Conservation (phyloP, 2,797 vertebrate genomes). For the Myripristis murdjan region DNA sequence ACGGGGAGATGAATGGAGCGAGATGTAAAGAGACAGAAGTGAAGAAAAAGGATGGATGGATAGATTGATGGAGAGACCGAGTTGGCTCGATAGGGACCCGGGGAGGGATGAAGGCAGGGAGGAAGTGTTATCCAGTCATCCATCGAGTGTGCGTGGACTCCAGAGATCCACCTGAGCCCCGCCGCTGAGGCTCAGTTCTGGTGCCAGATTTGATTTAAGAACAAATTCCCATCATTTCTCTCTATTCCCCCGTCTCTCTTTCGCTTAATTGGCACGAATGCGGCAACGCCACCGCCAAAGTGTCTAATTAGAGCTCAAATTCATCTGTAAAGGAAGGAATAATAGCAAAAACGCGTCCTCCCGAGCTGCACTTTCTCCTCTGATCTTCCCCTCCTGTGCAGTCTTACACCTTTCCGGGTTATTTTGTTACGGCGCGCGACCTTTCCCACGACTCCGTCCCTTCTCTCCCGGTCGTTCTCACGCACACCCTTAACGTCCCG, state of each 20-base stretch:
- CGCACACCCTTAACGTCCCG: background rate
- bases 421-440: too few species aligned
- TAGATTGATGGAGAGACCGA: background rate
- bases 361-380: background rate
- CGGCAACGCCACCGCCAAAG: too few species aligned
- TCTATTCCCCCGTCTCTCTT: background rate
- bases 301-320: background rate
- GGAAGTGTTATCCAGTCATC: slow-evolving; percentile 16
- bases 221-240: slow-evolving; percentile 8
- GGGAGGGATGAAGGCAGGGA: background rate
- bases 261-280: background rate
- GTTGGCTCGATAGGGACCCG: background rate
- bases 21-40: background rate
- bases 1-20: background rate
- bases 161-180: slow-evolving; percentile 59
- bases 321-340: background rate
- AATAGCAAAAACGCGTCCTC: background rate
- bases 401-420: background rate
- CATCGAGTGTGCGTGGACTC: slow-evolving; percentile 23
- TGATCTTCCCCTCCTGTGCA: background rate
- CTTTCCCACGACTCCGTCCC: slow-evolving; percentile 7
- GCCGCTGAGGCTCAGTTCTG: slow-evolving; percentile 49
- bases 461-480: background rate
- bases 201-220: slow-evolving; percentile 59
- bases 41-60: background rate